Base-by-base conservation (phyloP, 2,888 invertebrate genomes). In the Metacarcinus magister region DNA sequence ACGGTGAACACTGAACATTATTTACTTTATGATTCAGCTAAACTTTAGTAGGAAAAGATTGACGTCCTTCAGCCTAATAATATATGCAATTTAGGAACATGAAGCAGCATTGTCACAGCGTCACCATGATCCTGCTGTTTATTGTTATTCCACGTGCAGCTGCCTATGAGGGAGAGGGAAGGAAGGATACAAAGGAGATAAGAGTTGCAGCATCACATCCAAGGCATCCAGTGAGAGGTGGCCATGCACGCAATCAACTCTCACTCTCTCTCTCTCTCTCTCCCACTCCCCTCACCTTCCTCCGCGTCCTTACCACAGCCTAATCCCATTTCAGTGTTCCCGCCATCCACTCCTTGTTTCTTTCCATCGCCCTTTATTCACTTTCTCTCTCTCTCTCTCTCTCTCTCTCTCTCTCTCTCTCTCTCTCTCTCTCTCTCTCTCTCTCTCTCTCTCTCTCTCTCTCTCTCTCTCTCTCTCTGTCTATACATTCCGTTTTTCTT, bases 231-330 rank as follows among this genome's bases (percentile, higher is more conserved):
- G 54, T 54, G 54, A 54, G 54, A 54, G 54, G 10, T 54, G 2
- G 54, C 16, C 54, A 54, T 54, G 54, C 54, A 54, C 54, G 19
- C 54, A 19, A 13, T 54, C 54, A 54, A 10, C 54, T 67, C 75
- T 75, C 75, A n/a, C 75, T 75, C 75, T 75, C 75, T 75, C 75
- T 75, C 75, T 75, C 75, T 75, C 82, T 82, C 82, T 82, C 82
- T 82, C 82, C 60, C 19, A 13, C 16, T 67, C 16, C 60, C 60
- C 60, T 67, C 60, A 23, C 60, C 67, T n/a, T 67, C 19, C 67
- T 67, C 82, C 28, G 28, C 82, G 82, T 82, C 32, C 82, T 32
- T 82, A 82, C 82, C 28, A 10, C 82, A 82, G 32, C 28, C 32
- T 82, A 82, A 82, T 32, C 82, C 82, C 32, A 82, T 82, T 82